phyloP scores from a whole-genome alignment of 2,113 vertebrate genomes.

The Pao palembangensis region DNA sequence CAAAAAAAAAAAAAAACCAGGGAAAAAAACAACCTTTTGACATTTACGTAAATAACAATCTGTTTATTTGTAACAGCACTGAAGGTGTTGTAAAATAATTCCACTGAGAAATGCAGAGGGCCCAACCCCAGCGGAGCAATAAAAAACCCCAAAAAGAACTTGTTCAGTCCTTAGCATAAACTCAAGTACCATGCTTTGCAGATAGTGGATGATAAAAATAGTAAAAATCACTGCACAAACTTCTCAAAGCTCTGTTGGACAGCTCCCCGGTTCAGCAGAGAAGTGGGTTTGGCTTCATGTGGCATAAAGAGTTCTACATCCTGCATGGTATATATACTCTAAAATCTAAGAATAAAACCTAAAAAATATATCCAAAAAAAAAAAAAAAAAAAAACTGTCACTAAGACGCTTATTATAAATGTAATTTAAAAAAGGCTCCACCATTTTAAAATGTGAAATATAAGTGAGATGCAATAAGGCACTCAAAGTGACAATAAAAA shows the following conservation, averaged over 20 bases:
- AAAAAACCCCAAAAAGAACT: neutral
- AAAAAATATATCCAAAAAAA: too few species aligned
- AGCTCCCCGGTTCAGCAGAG: too few species aligned
- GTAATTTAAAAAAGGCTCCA: neutral
- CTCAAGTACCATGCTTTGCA: neutral
- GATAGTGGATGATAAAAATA: too few species aligned
- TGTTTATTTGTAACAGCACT: too few species aligned
- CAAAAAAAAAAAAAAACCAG: constrained; percentile 12
- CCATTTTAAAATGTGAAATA: constrained; percentile 2
- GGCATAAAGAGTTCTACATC: too few species aligned
- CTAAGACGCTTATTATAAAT: neutral
- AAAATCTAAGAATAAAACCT: neutral
- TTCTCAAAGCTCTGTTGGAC: neutral
- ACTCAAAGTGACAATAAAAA: constrained; percentile 14
- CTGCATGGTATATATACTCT: too few species aligned
- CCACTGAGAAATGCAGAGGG: neutral
- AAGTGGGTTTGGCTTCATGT: neutral
- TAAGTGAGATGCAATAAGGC: constrained; percentile 14
- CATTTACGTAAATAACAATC: neutral
- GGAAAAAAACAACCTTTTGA: constrained; percentile 7
- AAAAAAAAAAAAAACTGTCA: neutral
- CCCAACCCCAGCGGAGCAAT: neutral
- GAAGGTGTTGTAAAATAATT: too few species aligned
- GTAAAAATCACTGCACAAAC: neutral
- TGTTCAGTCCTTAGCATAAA: neutral